Conservation (phyloP, 1,140 invertebrate species). For the Stegodyphus mimosarum region DNA sequence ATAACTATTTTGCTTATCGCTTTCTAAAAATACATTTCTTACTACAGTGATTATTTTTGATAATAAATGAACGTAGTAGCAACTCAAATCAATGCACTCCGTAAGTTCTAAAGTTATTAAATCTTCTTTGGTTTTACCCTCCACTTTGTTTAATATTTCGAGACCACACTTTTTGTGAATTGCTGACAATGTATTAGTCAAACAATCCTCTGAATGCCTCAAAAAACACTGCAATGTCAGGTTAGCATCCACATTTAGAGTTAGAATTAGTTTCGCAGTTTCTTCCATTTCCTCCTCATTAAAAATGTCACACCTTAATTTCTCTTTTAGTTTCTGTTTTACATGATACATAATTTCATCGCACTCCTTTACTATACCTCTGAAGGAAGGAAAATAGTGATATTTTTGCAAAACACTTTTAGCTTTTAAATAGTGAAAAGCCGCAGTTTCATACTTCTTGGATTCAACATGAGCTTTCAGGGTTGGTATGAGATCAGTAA, state of each 20-base stretch:
- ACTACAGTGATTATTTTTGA: neutral
- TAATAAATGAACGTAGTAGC: neutral
- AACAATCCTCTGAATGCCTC: neutral
- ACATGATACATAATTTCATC: neutral
- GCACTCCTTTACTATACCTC: constrained; percentile 12
- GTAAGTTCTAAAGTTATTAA: neutral
- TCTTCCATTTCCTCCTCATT: too few species aligned
- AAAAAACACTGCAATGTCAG: neutral
- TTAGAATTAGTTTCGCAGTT: neutral
- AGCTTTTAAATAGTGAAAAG: constrained; percentile 1
- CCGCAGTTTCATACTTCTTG: neutral
- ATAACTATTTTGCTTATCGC: neutral
- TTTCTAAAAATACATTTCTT: neutral
- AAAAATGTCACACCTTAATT: neutral
- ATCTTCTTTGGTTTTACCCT: too few species aligned
- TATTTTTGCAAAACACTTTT: neutral
- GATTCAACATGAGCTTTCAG: neutral
- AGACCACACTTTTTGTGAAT: too few species aligned
- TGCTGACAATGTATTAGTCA: neutral
- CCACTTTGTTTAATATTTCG: too few species aligned
- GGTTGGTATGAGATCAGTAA: constrained; percentile 5
- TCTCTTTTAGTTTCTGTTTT: neutral
- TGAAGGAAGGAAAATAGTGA: neutral
- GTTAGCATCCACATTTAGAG: neutral
- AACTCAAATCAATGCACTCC: neutral